Evolutionary conservation across 2,797 vertebrate genomes (phyloP).

Genomic region (Phalloptychus januarius): DNA sequence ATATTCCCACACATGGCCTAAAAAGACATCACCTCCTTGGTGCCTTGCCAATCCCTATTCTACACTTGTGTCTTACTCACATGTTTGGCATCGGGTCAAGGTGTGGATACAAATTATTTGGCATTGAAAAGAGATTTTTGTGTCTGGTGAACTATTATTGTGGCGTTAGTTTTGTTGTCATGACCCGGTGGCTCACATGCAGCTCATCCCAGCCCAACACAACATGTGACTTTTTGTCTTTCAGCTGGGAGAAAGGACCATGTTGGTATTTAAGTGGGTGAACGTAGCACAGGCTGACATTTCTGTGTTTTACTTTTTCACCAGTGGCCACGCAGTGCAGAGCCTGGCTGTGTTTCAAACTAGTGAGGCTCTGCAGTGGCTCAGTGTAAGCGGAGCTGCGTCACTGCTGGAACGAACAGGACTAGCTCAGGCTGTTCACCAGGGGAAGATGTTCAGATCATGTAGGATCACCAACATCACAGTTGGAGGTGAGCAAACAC

Average conservation of each 20-base stretch:
- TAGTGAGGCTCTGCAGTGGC: constrained; percentile 68
- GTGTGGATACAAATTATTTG: neutral
- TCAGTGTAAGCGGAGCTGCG: constrained; percentile 39
- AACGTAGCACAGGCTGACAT: neutral
- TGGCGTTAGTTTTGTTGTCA: neutral
- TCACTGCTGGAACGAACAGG: constrained; percentile 77
- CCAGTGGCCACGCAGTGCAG: constrained; percentile 79
- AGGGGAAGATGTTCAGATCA: constrained; percentile 67
- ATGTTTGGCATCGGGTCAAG: neutral
- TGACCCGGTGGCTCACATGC: neutral
- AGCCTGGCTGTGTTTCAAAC: constrained; percentile 80
- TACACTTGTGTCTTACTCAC: neutral
- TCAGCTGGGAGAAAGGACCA: neutral
- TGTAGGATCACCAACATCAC: constrained; percentile 79
- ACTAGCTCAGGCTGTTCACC: constrained; percentile 56
- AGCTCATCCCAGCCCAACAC: neutral
- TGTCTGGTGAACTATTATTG: neutral
- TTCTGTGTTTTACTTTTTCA: constrained; percentile 21
- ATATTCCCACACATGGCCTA: neutral
- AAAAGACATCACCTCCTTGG: neutral
- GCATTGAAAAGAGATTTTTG: neutral
- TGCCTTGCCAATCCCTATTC: neutral
- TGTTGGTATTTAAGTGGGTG: neutral
- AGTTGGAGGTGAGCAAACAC: constrained; percentile 73
- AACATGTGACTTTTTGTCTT: neutral